phyloP scores from a whole-genome alignment of 2,888 invertebrate genomes.

The Chymomyza fuscimana region DNA sequence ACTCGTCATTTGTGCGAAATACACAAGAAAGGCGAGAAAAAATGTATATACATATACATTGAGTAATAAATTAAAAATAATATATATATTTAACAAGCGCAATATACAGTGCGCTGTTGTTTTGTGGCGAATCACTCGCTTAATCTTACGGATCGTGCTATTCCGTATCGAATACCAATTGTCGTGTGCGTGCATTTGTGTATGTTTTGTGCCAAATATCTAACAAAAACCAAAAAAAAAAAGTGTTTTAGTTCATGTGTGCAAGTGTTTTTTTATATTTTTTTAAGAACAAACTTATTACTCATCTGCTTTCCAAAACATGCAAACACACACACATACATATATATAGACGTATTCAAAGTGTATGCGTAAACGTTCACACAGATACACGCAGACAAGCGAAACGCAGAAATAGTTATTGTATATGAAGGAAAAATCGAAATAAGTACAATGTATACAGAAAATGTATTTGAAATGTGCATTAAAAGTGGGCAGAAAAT shows the following conservation, averaged over 20 bases:
- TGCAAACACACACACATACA: not conserved
- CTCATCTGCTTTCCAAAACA: constrained; percentile 22
- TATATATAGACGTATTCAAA: not conserved
- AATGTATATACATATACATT: constrained; percentile 42
- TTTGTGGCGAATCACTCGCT: not conserved
- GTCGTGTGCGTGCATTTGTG: not conserved
- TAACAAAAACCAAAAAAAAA: constrained; percentile 1
- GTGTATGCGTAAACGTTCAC: not conserved
- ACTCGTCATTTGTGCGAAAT: constrained; percentile 70
- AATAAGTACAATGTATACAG: constrained; percentile 29
- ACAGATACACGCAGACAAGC: not conserved
- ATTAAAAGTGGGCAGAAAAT: constrained; percentile 13
- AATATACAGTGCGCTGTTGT: constrained; percentile 16
- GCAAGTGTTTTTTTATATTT: constrained; percentile 7
- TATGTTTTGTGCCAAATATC: not conserved
- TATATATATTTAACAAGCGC: constrained; percentile 43
- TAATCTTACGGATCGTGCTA: not conserved
- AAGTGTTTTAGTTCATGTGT: not conserved
- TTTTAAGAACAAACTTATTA: constrained; percentile 20
- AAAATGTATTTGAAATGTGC: constrained; percentile 40
- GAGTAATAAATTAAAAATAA: constrained; percentile 62
- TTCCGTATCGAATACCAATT: not conserved
- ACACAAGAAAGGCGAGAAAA: constrained; percentile 55
- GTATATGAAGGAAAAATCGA: constrained; percentile 39
- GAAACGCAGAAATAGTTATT: constrained; percentile 36